These are phyloP conservation scores for Pristionchus entomophagus DNA, from an alignment of 2,888 invertebrate genomes.

Conservation along the genomic window DNA sequence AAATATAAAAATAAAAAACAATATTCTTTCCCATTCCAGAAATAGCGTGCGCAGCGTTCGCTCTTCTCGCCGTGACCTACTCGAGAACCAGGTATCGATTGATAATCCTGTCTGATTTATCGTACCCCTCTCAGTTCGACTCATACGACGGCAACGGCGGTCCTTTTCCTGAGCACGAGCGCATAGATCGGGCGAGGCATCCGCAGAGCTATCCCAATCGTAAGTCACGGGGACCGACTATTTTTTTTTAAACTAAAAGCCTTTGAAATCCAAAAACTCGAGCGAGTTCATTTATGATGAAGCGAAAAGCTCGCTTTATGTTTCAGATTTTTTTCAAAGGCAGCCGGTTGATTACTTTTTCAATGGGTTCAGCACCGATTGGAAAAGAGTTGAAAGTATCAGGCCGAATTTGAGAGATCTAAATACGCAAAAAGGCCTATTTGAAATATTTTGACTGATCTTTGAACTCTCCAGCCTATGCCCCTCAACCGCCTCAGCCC, in stretches of 20 bases:
- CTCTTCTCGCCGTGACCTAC: conserved; percentile 42
- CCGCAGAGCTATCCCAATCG: conserved; percentile 11
- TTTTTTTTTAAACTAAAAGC: too few species aligned
- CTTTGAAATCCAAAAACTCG: too few species aligned
- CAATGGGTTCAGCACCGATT: too few species aligned
- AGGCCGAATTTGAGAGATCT: too few species aligned
- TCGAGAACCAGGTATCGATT: conserved; percentile 14
- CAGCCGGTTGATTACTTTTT: too few species aligned
- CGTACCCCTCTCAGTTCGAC: conserved; percentile 28
- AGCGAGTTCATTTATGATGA: too few species aligned
- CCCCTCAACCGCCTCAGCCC: not conserved
- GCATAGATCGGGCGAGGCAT: conserved; percentile 40
- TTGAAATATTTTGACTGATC: not conserved
- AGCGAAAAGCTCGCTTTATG: too few species aligned
- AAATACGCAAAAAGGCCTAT: too few species aligned
- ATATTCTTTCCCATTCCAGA: not conserved
- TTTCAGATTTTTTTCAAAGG: too few species aligned
- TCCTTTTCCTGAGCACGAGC: conserved; percentile 42
- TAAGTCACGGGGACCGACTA: not conserved
- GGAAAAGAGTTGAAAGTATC: too few species aligned
- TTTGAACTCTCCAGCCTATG: conserved; percentile 8
- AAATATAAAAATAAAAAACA: too few species aligned
- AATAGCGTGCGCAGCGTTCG: not conserved
- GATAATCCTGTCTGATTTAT: not conserved
- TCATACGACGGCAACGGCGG: conserved; percentile 38